A percentile compares a stretch with the other conserved stretches of the same genome.
Conservation (phyloP, 1,140 invertebrate species). For the Bicyclus anynana region DNA sequence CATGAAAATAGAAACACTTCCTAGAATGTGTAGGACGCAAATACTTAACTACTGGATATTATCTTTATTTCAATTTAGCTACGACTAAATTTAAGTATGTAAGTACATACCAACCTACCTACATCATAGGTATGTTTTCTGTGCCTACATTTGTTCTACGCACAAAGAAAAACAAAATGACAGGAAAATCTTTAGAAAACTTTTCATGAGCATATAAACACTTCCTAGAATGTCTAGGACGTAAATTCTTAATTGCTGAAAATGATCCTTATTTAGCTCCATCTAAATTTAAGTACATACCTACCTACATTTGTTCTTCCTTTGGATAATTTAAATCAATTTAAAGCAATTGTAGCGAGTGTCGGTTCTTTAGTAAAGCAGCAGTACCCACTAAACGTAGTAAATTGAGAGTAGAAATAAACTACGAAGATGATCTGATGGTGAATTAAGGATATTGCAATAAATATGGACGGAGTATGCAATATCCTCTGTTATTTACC, state of each 20-base stretch:
- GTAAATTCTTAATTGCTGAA: slow-evolving; percentile 21
- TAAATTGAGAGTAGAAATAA: neutral
- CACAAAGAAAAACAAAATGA: too few species aligned
- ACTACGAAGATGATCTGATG: neutral
- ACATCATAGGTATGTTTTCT: too few species aligned
- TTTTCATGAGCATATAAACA: too few species aligned
- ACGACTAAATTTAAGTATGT: too few species aligned
- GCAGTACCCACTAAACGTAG: neutral
- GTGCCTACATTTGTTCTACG: too few species aligned
- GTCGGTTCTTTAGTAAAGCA: neutral
- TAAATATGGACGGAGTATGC: neutral
- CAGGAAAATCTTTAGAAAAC: too few species aligned
- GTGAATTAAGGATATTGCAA: neutral
- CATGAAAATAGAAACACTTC: too few species aligned
- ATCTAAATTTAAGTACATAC: slow-evolving; percentile 12
- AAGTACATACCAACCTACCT: too few species aligned
- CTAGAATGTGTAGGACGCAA: too few species aligned
- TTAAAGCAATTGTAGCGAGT: slow-evolving; percentile 58
- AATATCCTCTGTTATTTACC: neutral
- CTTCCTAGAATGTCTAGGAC: slow-evolving; percentile 11
- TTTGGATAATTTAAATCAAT: slow-evolving; percentile 62
- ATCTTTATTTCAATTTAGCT: too few species aligned
- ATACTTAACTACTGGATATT: too few species aligned
- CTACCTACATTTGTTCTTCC: slow-evolving; percentile 32
- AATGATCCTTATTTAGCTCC: slow-evolving; percentile 48